Base-by-base conservation (phyloP, 2,113 vertebrate species). In the Miniopterus natalensis region DNA sequence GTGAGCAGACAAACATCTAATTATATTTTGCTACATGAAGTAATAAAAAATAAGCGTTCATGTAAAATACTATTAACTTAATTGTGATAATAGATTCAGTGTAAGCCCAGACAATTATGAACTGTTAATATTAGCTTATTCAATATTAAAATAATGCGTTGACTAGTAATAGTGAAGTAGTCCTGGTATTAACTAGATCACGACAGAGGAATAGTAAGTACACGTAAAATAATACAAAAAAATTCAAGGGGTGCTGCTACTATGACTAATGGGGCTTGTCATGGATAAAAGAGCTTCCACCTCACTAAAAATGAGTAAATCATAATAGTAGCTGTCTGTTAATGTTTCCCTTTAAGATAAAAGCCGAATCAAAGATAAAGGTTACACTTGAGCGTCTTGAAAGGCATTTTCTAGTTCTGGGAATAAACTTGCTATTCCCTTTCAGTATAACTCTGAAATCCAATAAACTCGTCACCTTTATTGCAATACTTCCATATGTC, bases 21-120 rank as follows among this genome's bases (percentile, higher is more conserved):
- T 97, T 97, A 92, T 95, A 97, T 97, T 98, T 98, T 97, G 80
- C 81, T 80, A 89, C 74, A 95, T 89, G 97, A 97, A 98, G 84
- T 89, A 96, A 83, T 55, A 95, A 51, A 92, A 97, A 97, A 92
- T 96, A 98, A 98, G 96, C 88, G 97, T 95, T 96, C 59, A 13
- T 87, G 98, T 97, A 96, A 97, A 98, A 98, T 95, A 95, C 84
- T 95, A 96, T 98, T 98, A 97, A 96, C 95, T 97, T 98, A 98
- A 98, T 98, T 98, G 97, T 85, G 94, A 73, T 97, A 98, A 98
- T 96, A 96, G 92, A 95, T 97, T 97, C 93, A 96, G 90, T 93
- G 84, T 97, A 97, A 98, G 97, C n/a, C 81, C 96, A 97, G 74
- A 53, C 95, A 97, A 97, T 97, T 97, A 97, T 91, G 88, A 18